Conservation (phyloP, 30 jellyfish, hydroid and myxozoan genomes). For the Calvadosia cruxmelitensis region DNA sequence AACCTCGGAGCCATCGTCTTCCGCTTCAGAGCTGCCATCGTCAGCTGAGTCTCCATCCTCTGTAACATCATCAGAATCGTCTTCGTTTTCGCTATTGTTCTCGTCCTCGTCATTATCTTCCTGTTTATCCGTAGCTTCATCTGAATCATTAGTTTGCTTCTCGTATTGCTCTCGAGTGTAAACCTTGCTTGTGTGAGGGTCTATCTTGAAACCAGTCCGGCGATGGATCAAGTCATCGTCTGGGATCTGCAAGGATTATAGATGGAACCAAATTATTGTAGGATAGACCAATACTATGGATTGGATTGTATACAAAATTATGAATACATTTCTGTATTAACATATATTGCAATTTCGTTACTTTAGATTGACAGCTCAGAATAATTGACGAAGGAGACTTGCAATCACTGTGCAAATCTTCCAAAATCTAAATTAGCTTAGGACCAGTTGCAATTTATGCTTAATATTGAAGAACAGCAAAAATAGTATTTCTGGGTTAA, state of each 20-base stretch:
- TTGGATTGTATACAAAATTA: too few relatives aligned
- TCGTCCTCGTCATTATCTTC: slow-evolving; percentile 9
- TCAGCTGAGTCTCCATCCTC: slow-evolving; percentile 48
- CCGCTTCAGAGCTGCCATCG: slow-evolving; percentile 12
- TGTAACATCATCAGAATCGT: slow-evolving; percentile 23
- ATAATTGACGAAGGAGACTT: too few relatives aligned
- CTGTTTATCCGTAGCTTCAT: slow-evolving; percentile 8
- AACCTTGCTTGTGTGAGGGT: slow-evolving; percentile 58
- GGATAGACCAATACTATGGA: not conserved
- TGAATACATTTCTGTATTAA: too few relatives aligned
- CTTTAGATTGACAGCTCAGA: too few relatives aligned
- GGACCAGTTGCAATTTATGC: too few relatives aligned
- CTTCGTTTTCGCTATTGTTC: slow-evolving; percentile 42
- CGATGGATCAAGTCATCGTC: slow-evolving; percentile 57
- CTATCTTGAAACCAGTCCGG: slow-evolving; percentile 47
- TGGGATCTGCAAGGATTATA: slow-evolving; percentile 31
- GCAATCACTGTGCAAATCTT: not conserved
- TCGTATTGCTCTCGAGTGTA: slow-evolving; percentile 45
- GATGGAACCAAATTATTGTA: not conserved
- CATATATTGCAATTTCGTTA: too few relatives aligned
- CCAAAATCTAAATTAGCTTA: not conserved
- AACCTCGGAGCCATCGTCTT: slow-evolving; percentile 34
- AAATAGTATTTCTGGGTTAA: too few relatives aligned
- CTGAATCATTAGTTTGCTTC: not conserved
- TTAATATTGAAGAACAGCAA: too few relatives aligned